Evolutionary conservation across 1,140 invertebrate genomes (phyloP).

Genomic region (Caenorhabditis briggsae): DNA sequence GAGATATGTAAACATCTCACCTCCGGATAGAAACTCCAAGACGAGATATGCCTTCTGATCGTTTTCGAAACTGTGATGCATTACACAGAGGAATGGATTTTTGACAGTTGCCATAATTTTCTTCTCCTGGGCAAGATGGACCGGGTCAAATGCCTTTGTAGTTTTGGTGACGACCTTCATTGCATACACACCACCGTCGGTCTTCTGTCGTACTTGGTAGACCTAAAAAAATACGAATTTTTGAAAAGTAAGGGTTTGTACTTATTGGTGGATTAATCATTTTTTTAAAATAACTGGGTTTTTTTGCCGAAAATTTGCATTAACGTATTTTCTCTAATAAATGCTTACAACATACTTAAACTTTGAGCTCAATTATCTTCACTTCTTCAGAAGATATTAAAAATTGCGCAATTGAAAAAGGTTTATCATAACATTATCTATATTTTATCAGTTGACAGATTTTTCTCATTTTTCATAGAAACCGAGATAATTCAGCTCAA

Average conservation of each 20-base stretch:
- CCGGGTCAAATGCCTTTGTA: not conserved
- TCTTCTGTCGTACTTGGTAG: not conserved
- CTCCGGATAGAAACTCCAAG: conserved; percentile 96
- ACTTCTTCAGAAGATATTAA: too few species aligned
- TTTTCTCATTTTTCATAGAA: too few species aligned
- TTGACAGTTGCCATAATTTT: conserved; percentile 79
- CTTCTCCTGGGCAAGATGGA: not conserved
- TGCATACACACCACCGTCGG: not conserved
- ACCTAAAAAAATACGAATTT: not conserved
- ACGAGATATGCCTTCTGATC: conserved; percentile 96
- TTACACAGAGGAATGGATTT: conserved; percentile 98
- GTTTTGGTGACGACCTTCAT: not conserved
- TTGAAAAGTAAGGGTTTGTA: not conserved
- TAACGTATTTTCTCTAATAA: too few species aligned
- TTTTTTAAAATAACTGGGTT: too few species aligned
- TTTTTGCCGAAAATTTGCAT: too few species aligned
- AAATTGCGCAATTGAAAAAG: too few species aligned
- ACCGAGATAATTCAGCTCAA: too few species aligned
- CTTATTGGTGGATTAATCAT: too few species aligned
- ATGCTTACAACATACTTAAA: too few species aligned
- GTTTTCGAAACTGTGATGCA: conserved; percentile 99
- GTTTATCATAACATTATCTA: too few species aligned
- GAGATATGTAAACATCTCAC: conserved; percentile 97
- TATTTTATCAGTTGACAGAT: too few species aligned
- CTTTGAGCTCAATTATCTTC: too few species aligned